These are phyloP conservation scores for Trematocara caparti DNA, from an alignment of 2,797 vertebrate genomes.

Conservation along the genomic window DNA sequence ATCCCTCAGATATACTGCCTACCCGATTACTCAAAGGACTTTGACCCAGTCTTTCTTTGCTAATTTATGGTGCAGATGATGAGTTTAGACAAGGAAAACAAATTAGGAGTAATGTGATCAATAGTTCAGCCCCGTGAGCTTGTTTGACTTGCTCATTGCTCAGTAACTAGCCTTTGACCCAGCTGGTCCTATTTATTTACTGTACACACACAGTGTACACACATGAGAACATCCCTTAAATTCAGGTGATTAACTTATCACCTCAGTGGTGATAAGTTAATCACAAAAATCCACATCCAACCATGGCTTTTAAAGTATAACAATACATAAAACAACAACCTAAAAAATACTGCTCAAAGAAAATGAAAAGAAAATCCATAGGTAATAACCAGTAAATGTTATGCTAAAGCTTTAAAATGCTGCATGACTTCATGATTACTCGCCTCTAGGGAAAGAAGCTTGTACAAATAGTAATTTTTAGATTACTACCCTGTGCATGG, in stretches of 20 bases:
- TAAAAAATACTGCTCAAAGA: background rate
- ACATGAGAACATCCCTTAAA: background rate
- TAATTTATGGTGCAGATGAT: background rate
- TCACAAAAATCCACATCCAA: background rate
- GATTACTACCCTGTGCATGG: background rate
- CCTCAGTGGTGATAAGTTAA: background rate
- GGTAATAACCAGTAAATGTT: background rate
- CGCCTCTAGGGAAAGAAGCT: background rate
- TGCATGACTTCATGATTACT: background rate
- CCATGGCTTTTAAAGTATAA: background rate
- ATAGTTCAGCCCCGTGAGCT: background rate
- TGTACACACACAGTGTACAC: background rate
- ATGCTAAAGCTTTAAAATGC: background rate
- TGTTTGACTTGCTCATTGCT: background rate
- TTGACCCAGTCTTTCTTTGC: background rate
- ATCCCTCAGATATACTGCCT: background rate
- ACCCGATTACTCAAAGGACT: background rate
- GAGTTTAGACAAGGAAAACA: background rate
- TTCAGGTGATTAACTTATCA: background rate
- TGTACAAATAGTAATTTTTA: background rate
- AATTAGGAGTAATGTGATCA: background rate
- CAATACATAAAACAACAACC: background rate
- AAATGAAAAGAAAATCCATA: background rate
- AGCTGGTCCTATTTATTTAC: background rate
- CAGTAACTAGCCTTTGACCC: slow-evolving; percentile 12